A percentile compares a stretch with the other conserved stretches of the same genome.
phyloP scores from a whole-genome alignment of 2,888 invertebrate species.

The Boloria selene region DNA sequence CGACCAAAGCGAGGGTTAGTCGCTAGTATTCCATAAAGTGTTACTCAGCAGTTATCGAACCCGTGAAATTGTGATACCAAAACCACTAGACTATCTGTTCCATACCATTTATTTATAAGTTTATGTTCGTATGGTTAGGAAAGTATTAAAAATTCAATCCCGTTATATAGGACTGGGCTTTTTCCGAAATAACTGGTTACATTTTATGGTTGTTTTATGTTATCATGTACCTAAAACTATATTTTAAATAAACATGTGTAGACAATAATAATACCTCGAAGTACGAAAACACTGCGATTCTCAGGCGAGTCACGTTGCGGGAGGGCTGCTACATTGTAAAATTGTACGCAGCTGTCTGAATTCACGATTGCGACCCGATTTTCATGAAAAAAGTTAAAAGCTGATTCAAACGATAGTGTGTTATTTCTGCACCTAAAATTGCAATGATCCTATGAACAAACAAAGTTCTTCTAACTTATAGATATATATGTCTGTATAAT shows the following conservation, averaged over 20 bases:
- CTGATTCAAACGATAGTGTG: constrained; percentile 32
- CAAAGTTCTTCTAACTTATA: neutral
- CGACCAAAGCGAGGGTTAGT: no score
- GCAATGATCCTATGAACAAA: neutral
- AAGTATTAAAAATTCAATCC: neutral
- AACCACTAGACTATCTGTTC: no score
- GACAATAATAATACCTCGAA: constrained; percentile 51
- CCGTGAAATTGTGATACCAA: no score
- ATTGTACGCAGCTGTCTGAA: constrained; percentile 65
- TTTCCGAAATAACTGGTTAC: neutral
- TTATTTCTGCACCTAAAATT: constrained; percentile 16
- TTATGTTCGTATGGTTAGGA: no score
- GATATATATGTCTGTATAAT: neutral
- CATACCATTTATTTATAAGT: no score
- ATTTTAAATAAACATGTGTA: constrained; percentile 43
- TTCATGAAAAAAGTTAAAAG: constrained; percentile 49
- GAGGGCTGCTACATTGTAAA: constrained; percentile 61
- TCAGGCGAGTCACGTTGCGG: constrained; percentile 59
- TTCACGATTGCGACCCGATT: constrained; percentile 56
- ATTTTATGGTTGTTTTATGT: constrained; percentile 15
- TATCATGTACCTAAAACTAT: constrained; percentile 23
- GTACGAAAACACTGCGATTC: constrained; percentile 50
- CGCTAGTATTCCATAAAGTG: no score
- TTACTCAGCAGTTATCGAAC: no score
- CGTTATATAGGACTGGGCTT: neutral